Evolutionary conservation across 2,888 invertebrate species (phyloP).

Genomic region (Diloba caeruleocephala): DNA sequence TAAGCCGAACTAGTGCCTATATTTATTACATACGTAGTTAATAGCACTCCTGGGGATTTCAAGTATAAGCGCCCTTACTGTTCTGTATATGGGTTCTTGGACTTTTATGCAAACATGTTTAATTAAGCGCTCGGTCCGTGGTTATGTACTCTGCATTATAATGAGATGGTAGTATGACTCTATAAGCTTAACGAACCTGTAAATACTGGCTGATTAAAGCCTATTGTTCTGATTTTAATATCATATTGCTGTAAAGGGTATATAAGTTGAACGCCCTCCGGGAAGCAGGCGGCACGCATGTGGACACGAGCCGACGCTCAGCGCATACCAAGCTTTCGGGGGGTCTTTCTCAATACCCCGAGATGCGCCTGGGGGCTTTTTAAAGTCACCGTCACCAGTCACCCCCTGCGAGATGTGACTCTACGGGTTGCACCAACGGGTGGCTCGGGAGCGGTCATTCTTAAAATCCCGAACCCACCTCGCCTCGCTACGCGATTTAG

Average conservation of each 20-base stretch:
- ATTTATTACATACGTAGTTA: slow-evolving; percentile 32
- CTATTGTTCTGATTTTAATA: slow-evolving; percentile 22
- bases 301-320: no score
- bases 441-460: no score
- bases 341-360: no score
- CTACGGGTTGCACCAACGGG: no score
- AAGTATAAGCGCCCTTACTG: slow-evolving; percentile 26
- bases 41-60: slow-evolving; percentile 36
- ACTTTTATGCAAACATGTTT: slow-evolving; percentile 42
- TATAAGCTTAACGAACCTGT: slow-evolving; percentile 20
- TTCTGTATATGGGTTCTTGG: slow-evolving; percentile 39
- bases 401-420: no score
- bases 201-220: slow-evolving; percentile 18
- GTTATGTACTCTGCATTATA: slow-evolving; percentile 42
- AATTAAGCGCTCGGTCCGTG: slow-evolving; percentile 40
- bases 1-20: slow-evolving; percentile 11
- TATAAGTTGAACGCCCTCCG: no score
- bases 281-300: no score
- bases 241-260: background rate
- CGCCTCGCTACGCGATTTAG: no score
- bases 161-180: slow-evolving; percentile 38
- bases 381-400: no score
- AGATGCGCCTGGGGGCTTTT: no score
- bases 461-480: no score
- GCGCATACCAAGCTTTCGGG: no score